Percentiles rank a stretch among this genome's conserved stretches.
phyloP scores from a whole-genome alignment of 2,797 vertebrate genomes.

The Typhlichthys subterraneus region DNA sequence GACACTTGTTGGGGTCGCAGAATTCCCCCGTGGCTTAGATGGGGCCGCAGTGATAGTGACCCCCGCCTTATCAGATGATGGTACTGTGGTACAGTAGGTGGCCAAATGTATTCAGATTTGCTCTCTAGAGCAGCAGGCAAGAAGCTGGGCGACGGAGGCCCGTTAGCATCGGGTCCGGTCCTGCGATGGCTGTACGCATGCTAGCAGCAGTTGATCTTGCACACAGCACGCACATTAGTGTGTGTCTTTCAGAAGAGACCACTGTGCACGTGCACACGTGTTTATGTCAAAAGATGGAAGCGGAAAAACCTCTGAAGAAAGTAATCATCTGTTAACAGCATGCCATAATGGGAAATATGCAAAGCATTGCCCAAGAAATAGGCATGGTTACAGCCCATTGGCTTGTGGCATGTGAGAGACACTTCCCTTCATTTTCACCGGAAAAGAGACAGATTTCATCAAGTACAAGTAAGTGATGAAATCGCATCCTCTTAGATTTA shows the following conservation, averaged over 20 bases:
- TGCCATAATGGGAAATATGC: constrained; percentile 83
- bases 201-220: constrained; percentile 65
- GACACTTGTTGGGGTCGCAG: constrained; percentile 36
- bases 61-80: constrained; percentile 59
- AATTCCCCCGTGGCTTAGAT: constrained; percentile 42
- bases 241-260: constrained; percentile 51
- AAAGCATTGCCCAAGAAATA: constrained; percentile 74
- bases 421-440: constrained; percentile 66
- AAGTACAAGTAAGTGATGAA: constrained; percentile 76
- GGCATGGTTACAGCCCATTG: constrained; percentile 76
- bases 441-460: constrained; percentile 64
- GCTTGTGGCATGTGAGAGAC: constrained; percentile 67
- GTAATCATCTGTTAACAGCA: constrained; percentile 82
- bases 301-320: constrained; percentile 75
- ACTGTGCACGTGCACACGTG: constrained; percentile 45
- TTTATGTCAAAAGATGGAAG: constrained; percentile 66
- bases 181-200: constrained; percentile 49
- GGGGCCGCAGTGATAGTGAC: constrained; percentile 64
- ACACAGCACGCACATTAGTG: constrained; percentile 52
- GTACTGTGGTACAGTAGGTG: constrained; percentile 29
- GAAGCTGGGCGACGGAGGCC: constrained; percentile 48
- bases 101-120: constrained; percentile 54
- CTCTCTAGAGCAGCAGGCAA: constrained; percentile 54
- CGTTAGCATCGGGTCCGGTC: constrained; percentile 58
- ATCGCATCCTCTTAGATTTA: constrained; percentile 75